Evolutionary conservation across 1,140 invertebrate genomes (phyloP), one percentile per base, ranked within the genome.

Genomic region (Neodiprion fabricii): DNA sequence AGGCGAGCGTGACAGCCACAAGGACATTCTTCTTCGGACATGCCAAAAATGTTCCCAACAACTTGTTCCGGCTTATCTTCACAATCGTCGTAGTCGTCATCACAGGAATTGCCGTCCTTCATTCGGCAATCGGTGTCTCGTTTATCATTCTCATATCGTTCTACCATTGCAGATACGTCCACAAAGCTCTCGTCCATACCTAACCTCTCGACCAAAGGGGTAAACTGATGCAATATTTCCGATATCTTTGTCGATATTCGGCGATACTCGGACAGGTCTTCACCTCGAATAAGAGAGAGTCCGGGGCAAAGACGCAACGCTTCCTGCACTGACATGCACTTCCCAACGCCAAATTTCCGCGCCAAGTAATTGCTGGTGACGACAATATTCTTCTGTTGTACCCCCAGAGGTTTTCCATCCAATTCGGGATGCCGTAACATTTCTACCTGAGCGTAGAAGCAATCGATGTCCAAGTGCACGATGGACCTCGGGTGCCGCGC

Each of bases 401-500:
- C 91, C 48, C 94, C 94, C 53, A 96, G 84, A 1, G 95, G 94
- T 78, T 91, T 90, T 23, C 87, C 86, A 66, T 89, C 86, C 14
- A 93, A 84, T 78, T 91, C 88, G 1, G 94, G 93, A 83, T 94
- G 91, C 75, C 90, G 90, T 48, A 94, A 79, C 89, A 93, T 93
- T 87, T 96, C 94, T 75, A 95, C 94, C 90, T 96, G 95, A 71
- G 94, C 94, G 86, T 96, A 96, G 86, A 95, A 96, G 83, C 93
- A 95, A 80, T 95, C 93, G 79, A 95, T 89, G 83, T 95, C 93
- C 80, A 96, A 87, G 80, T 96, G 93, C 79, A 95, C 91, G 71
- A 96, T 93, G 75, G 90, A 90, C 83, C 91, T 89, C 11, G 88
- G 83, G 85, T 94, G 93, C 65, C 79, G 80, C 71, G 83, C 79